Conservation (phyloP, 2,113 vertebrate genomes). For the Patagioenas fasciata region DNA sequence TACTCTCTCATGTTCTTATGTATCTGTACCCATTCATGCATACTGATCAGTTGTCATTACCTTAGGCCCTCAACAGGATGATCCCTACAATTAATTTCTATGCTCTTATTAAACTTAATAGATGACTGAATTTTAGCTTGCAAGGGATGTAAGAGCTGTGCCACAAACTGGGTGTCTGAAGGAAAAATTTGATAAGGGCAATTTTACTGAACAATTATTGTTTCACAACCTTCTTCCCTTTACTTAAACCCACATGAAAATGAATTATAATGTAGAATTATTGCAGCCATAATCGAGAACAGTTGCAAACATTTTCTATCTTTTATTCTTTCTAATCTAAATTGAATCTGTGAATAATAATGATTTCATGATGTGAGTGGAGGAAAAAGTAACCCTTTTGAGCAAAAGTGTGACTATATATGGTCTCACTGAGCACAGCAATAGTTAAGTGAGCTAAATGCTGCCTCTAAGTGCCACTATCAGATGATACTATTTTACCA, state of each 20-base stretch:
- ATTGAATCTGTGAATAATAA: conserved; percentile 46
- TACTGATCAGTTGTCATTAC: neutral
- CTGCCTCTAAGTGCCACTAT: neutral
- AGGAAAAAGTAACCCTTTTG: neutral
- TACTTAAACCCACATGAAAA: neutral
- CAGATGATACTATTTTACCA: neutral
- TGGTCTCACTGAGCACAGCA: neutral
- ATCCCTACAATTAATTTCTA: neutral
- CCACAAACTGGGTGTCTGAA: neutral
- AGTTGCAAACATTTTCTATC: neutral
- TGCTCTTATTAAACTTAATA: neutral
- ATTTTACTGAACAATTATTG: neutral
- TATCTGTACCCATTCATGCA: neutral
- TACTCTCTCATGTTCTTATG: neutral
- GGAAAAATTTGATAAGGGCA: neutral
- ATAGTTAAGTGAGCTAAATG: neutral
- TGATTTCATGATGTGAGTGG: neutral
- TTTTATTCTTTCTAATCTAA: conserved; percentile 65
- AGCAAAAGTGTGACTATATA: neutral
- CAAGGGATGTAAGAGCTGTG: neutral
- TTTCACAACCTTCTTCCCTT: neutral
- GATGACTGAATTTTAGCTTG: neutral
- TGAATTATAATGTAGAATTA: neutral
- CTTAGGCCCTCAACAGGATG: neutral
- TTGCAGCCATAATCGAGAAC: neutral